Conservation (phyloP, 2,113 vertebrate species). For the Halcyon malimbica region DNA sequence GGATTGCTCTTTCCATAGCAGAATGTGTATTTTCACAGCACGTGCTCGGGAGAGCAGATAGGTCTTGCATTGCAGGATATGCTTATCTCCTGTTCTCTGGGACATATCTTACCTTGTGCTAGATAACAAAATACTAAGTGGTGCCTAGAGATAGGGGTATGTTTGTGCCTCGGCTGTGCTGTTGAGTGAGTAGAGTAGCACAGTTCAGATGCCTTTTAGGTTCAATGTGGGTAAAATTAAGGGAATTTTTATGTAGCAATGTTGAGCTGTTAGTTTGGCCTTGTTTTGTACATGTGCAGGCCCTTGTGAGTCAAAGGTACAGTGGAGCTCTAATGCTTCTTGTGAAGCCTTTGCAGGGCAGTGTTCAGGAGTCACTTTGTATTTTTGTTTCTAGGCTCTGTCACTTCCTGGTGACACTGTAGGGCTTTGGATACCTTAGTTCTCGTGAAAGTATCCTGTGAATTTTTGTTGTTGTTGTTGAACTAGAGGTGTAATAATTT, state of each 20-base stretch:
- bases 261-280: neutral
- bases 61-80: neutral
- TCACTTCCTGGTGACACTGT: neutral
- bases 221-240: neutral
- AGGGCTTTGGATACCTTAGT: neutral
- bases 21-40: neutral
- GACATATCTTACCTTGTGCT: neutral
- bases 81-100: neutral
- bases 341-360: neutral
- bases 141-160: neutral
- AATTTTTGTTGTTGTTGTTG: neutral
- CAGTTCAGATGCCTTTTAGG: neutral
- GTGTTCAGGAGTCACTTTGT: neutral
- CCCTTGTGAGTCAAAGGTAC: neutral
- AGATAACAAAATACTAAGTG: constrained; percentile 23
- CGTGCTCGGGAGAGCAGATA: neutral
- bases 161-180: neutral
- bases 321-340: neutral
- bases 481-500: neutral
- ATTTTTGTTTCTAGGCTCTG: neutral
- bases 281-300: neutral
- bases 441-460: neutral
- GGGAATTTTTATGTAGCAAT: neutral
- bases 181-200: neutral
- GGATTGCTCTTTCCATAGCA: neutral